These are phyloP conservation scores for Troilus luridus DNA, from an alignment of 2,888 invertebrate species.

Conservation along the genomic window DNA sequence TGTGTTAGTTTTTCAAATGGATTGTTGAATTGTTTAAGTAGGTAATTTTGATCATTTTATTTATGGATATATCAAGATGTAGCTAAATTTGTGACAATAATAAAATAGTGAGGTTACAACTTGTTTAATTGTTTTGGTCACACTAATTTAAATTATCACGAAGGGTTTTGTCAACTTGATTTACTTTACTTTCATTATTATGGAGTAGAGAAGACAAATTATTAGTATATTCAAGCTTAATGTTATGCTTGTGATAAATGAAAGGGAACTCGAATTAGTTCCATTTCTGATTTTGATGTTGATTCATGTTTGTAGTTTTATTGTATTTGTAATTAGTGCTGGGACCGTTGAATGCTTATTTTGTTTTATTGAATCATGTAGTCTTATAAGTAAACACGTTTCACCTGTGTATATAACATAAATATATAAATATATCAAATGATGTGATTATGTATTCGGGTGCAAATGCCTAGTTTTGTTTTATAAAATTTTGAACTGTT, in stretches of 20 bases:
- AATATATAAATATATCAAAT: constrained; percentile 41
- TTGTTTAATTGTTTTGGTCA: constrained; percentile 41
- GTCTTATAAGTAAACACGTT: background rate
- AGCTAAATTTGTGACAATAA: constrained; percentile 59
- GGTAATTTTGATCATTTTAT: background rate
- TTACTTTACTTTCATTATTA: constrained; percentile 21
- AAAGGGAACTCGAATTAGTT: constrained; percentile 57
- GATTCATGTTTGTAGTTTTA: constrained; percentile 22
- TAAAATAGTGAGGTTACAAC: constrained; percentile 46
- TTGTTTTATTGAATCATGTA: constrained; percentile 28
- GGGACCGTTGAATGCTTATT: constrained; percentile 39
- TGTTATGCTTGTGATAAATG: constrained; percentile 56
- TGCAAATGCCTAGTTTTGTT: constrained; percentile 52
- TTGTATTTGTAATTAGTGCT: constrained; percentile 40
- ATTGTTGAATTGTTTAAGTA: constrained; percentile 32
- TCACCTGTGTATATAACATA: constrained; percentile 49
- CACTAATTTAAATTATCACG: background rate
- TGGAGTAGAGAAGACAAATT: constrained; percentile 31
- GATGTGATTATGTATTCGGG: constrained; percentile 56
- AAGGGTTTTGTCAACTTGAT: background rate
- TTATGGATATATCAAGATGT: constrained; percentile 37
- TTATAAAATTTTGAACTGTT: constrained; percentile 53
- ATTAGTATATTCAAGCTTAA: constrained; percentile 10
- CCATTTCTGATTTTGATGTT: constrained; percentile 48
- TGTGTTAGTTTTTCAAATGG: constrained; percentile 48